A percentile compares a stretch with the other conserved stretches of the same genome.
Evolutionary conservation across 2,113 vertebrate species (phyloP).

Genomic region (Malaclemys terrapin): DNA sequence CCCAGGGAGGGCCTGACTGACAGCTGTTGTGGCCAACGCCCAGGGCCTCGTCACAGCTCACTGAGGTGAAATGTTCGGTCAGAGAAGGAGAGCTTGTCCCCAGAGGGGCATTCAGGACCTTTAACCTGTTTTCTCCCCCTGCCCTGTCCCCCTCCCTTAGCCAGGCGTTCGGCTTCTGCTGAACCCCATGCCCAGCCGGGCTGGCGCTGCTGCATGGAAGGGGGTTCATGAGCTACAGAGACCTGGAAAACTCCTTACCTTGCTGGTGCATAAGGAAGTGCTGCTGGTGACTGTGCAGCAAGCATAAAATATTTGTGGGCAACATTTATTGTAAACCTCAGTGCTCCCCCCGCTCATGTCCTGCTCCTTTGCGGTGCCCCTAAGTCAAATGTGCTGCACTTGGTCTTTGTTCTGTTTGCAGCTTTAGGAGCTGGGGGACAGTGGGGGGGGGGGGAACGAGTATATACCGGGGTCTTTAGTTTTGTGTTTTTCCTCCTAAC

Average conservation of each 20-base stretch:
- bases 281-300: neutral
- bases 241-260: neutral
- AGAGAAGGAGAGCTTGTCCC: neutral
- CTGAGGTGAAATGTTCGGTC: neutral
- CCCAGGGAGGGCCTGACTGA: neutral
- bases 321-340: neutral
- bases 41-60: neutral
- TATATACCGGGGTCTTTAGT: neutral
- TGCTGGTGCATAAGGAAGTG: no score
- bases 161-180: neutral
- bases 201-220: no score
- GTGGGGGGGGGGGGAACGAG: no score
- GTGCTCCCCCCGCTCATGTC: neutral
- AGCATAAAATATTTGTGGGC: neutral
- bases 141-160: neutral
- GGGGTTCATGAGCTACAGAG: neutral
- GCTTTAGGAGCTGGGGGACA: neutral
- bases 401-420: neutral
- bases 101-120: neutral
- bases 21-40: neutral
- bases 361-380: neutral
- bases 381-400: neutral
- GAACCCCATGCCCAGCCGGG: neutral
- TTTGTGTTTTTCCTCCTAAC: neutral
- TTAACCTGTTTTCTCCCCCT: neutral